Conservation (phyloP, 2,888 invertebrate species). For the Dione vanillae region DNA sequence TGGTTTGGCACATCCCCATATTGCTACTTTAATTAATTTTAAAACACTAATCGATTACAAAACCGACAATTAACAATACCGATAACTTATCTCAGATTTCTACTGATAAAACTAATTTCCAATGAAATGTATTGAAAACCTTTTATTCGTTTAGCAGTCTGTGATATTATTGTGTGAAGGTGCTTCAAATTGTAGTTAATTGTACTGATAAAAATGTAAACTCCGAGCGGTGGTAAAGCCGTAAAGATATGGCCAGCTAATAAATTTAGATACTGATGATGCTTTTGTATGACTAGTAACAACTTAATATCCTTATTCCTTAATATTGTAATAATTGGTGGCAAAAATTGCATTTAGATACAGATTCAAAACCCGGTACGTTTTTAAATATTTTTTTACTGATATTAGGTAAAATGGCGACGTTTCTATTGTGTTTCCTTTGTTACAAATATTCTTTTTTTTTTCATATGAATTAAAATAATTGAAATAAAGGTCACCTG, state of each 20-base stretch:
- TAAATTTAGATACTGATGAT: neutral
- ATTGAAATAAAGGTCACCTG: too few relatives aligned
- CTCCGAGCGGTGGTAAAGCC: neutral
- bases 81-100: slow-evolving; percentile 37
- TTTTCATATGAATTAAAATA: too few relatives aligned
- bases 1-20: slow-evolving; percentile 80
- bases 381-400: too few relatives aligned
- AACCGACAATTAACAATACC: slow-evolving; percentile 27
- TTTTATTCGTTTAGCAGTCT: neutral
- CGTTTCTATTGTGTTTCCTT: too few relatives aligned
- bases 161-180: neutral
- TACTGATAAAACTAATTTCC: slow-evolving; percentile 30
- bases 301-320: too few relatives aligned
- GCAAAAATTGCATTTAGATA: too few relatives aligned
- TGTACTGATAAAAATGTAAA: slow-evolving; percentile 17
- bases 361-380: too few relatives aligned
- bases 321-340: too few relatives aligned
- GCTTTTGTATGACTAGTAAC: too few relatives aligned
- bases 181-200: slow-evolving; percentile 11
- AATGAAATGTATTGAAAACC: slow-evolving; percentile 1
- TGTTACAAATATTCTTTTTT: too few relatives aligned
- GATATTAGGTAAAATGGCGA: too few relatives aligned
- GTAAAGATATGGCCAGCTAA: slow-evolving; percentile 1
- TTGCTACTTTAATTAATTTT: slow-evolving; percentile 13
- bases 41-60: slow-evolving; percentile 28